phyloP scores from a whole-genome alignment of 2,797 vertebrate genomes.

The Neosilurus hyrtlii region DNA sequence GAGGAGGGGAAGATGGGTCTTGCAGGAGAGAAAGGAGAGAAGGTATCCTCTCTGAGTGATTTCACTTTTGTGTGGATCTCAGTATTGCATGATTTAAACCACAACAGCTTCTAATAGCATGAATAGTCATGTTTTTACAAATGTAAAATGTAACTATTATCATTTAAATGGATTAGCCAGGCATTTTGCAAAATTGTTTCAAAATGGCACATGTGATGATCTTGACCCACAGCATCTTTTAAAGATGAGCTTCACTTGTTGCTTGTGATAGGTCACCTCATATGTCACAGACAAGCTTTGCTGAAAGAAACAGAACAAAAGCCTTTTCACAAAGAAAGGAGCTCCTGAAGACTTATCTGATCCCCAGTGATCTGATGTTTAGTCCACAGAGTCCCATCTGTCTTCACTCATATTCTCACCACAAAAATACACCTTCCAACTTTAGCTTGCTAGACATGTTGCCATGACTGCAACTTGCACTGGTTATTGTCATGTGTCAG shows the following conservation, averaged over 20 bases:
- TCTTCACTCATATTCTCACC: slow-evolving; percentile 41
- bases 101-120: slow-evolving; percentile 6
- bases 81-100: slow-evolving; percentile 44
- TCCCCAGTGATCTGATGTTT: slow-evolving; percentile 38
- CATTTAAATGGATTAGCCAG: not conserved
- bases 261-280: slow-evolving; percentile 3
- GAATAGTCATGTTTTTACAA: not conserved
- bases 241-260: slow-evolving; percentile 21
- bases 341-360: slow-evolving; percentile 32
- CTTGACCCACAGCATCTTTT: not conserved
- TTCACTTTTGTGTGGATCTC: slow-evolving; percentile 15
- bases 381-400: slow-evolving; percentile 33
- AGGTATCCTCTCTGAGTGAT: slow-evolving; percentile 59
- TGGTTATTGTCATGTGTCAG: slow-evolving; percentile 32
- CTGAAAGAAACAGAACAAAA: slow-evolving; percentile 16
- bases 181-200: not conserved
- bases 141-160: not conserved
- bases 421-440: slow-evolving; percentile 26
- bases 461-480: slow-evolving; percentile 37
- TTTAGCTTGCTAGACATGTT: slow-evolving; percentile 39
- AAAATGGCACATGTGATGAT: not conserved
- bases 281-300: slow-evolving; percentile 15
- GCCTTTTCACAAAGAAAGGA: slow-evolving; percentile 5
- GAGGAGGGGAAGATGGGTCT: slow-evolving; percentile 62
- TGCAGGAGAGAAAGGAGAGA: slow-evolving; percentile 62